Evolutionary conservation across 2,797 vertebrate genomes (phyloP), one percentile per base, ranked within the genome.

Genomic region (Eremophila alpestris): DNA sequence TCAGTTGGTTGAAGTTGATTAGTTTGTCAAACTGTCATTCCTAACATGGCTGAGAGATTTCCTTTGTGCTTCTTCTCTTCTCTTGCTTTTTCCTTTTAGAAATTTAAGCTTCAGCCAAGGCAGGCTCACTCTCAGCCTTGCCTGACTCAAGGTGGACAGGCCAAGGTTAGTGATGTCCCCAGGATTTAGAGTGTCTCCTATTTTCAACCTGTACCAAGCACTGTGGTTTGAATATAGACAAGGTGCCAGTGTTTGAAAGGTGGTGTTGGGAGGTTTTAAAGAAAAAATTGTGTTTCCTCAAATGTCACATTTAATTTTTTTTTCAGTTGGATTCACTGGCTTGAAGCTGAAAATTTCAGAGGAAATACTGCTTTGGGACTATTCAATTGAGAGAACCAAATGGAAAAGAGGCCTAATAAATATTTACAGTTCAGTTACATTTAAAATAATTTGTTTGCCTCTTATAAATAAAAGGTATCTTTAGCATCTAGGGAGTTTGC

Each of bases 381-480:
- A 58, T 87, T 92, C 32, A 8, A 80, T 95, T 91, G 71, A 87
- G 80, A 69, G 26, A 83, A 77, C 34, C 45, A 71, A 93, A 80
- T 90, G 78, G 36, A 93, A 93, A 74, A 89, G 43, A 90, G 36
- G 11, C 60, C 49, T 88, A 83, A 95, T 93, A 91, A 94, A 93
- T 96, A 96, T 96, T 96, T 94, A 79, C 90, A 60, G 26, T 83
- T 87, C 77, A 38, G 78, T 86, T 93, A 64, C 21, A 27, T 92
- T 94, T 95, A 75, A 93, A 92, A 80, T 94, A 67, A 94, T 95
- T 90, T 93, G 77, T 95, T 96, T 96, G 60, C 90, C 40, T 93
- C 87, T 92, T 84, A 36, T 36, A 94, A 94, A 87, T 91, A 84
- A 80, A 95, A 88, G 38, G 27, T 70, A 87, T 91, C 85, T 96